phyloP scores from a whole-genome alignment of 2,113 vertebrate species.

The Limnothrissa miodon region DNA sequence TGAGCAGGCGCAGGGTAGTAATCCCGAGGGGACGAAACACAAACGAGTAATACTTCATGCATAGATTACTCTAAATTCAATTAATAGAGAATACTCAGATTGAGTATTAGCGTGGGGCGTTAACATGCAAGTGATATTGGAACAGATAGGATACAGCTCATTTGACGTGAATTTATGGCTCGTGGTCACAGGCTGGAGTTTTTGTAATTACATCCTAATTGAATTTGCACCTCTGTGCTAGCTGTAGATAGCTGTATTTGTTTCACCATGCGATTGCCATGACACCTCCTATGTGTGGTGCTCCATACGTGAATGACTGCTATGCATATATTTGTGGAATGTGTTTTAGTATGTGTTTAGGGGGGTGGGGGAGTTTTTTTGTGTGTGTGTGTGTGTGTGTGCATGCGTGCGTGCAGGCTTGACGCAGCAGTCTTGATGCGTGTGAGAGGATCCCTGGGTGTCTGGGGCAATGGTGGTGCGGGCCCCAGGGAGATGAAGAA shows the following conservation, averaged over 20 bases:
- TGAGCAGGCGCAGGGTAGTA: not conserved
- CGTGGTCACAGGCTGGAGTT: slow-evolving; percentile 45
- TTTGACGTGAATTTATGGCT: slow-evolving; percentile 48
- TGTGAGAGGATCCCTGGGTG: slow-evolving; percentile 55
- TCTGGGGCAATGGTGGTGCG: slow-evolving; percentile 35
- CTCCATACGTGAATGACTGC: not conserved
- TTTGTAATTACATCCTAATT: slow-evolving; percentile 56
- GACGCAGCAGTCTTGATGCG: slow-evolving; percentile 64
- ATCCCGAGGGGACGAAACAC: not conserved
- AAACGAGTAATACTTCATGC: not conserved
- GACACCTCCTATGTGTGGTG: not conserved
- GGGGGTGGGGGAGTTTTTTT: too few relatives aligned
- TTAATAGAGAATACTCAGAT: not conserved
- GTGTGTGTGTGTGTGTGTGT: slow-evolving; percentile 8
- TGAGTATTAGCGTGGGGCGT: slow-evolving; percentile 2
- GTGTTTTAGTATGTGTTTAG: not conserved
- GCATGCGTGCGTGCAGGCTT: slow-evolving; percentile 42
- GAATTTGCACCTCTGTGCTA: slow-evolving; percentile 43
- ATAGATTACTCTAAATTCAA: not conserved
- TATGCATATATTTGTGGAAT: not conserved
- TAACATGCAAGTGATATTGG: slow-evolving; percentile 32
- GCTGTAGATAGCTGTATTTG: slow-evolving; percentile 46
- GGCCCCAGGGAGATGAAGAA: slow-evolving; percentile 69
- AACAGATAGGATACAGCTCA: slow-evolving; percentile 42
- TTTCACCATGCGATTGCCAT: slow-evolving; percentile 23